Evolutionary conservation across 2,113 vertebrate genomes (phyloP).

Genomic region (Mormyrus lacerda): DNA sequence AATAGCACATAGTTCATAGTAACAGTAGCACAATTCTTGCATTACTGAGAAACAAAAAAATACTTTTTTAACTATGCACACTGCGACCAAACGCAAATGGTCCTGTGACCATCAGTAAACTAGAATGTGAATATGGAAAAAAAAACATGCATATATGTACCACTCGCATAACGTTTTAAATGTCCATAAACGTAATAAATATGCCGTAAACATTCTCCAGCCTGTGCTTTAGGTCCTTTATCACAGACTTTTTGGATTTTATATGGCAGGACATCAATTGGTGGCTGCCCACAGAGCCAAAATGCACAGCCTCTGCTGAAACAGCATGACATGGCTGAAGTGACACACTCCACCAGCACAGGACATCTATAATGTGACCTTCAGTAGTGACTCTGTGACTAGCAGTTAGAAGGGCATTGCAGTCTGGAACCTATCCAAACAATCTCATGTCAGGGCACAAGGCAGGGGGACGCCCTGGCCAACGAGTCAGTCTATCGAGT

Average conservation of each 20-base stretch:
- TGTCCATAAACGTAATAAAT: neutral
- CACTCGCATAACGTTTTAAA: neutral
- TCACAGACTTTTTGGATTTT: neutral
- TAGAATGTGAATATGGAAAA: neutral
- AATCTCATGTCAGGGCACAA: neutral
- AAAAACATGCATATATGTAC: neutral
- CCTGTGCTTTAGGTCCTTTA: neutral
- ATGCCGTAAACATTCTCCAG: neutral
- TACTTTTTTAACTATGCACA: neutral
- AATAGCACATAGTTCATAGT: neutral
- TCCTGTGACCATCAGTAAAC: neutral
- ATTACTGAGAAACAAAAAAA: neutral
- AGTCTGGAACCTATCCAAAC: neutral
- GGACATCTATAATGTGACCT: neutral
- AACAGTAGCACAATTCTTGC: neutral
- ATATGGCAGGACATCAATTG: neutral
- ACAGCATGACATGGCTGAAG: neutral
- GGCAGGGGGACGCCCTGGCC: neutral
- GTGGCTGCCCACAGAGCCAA: neutral
- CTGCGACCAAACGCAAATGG: neutral
- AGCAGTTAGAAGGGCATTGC: neutral
- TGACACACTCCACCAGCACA: neutral
- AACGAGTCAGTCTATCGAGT: neutral
- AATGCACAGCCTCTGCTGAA: neutral
- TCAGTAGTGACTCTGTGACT: neutral